Percentiles rank a stretch among this genome's conserved stretches.
phyloP scores from a whole-genome alignment of 2,797 vertebrate genomes.

The Notamacropus eugenii region DNA sequence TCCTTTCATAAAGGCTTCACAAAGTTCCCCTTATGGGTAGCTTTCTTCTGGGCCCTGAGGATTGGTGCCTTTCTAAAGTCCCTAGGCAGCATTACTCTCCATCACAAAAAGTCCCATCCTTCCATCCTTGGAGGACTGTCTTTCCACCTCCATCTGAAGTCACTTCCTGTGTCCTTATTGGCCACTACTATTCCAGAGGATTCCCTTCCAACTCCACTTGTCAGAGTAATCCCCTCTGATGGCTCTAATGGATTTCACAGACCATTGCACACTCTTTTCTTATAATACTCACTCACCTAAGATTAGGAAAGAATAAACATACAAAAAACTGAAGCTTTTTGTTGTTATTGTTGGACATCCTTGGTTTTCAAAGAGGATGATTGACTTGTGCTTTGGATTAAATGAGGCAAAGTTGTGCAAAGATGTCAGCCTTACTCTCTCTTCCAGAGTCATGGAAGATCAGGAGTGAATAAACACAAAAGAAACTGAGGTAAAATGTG shows the following conservation, averaged over 20 bases:
- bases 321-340: no score
- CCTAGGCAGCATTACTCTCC: neutral
- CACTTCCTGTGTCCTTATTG: neutral
- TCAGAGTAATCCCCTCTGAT: neutral
- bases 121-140: neutral
- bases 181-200: neutral
- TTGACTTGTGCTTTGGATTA: no score
- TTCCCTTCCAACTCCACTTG: neutral
- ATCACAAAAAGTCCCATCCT: neutral
- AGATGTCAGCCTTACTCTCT: no score
- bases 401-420: no score
- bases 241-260: neutral
- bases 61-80: neutral
- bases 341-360: no score
- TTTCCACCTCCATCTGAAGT: neutral
- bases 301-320: neutral
- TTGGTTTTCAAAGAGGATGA: no score
- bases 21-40: neutral
- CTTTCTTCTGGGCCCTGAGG: neutral
- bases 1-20: neutral
- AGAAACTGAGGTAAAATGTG: no score
- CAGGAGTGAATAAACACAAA: no score
- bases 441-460: no score
- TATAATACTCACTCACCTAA: neutral
- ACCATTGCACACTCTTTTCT: neutral